Conservation (phyloP, 2,113 vertebrate genomes). For the Tursiops truncatus region DNA sequence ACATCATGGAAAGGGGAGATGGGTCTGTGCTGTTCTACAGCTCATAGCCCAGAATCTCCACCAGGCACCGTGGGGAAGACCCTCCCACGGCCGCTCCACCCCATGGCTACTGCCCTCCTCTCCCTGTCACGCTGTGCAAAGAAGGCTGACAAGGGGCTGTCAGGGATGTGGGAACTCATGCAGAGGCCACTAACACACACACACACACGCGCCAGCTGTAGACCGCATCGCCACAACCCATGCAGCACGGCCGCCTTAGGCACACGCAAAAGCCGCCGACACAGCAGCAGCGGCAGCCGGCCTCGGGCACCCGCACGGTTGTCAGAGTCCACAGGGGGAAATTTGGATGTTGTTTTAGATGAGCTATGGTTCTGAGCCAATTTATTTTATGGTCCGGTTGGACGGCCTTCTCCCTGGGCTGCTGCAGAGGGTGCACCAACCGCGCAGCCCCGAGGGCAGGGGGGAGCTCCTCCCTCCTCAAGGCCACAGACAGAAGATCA, state of each 20-base stretch:
- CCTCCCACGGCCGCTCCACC: accelerated
- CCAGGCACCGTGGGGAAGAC: accelerated
- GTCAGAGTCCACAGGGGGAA: slow-evolving; percentile 55
- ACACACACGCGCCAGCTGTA: slow-evolving; percentile 32
- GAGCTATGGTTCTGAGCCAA: slow-evolving; percentile 63
- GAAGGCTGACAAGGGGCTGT: neutral
- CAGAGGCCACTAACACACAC: slow-evolving; percentile 54
- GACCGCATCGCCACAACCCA: slow-evolving; percentile 32
- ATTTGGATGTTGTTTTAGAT: slow-evolving; percentile 52
- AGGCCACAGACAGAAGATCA: neutral
- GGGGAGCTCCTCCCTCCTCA: neutral
- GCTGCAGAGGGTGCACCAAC: slow-evolving; percentile 51
- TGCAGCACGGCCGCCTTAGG: slow-evolving; percentile 42
- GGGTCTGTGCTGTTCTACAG: neutral
- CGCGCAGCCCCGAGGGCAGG: neutral
- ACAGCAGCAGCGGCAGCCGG: neutral
- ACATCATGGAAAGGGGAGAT: neutral
- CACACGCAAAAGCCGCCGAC: slow-evolving; percentile 50
- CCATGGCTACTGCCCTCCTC: neutral
- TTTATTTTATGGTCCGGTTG: slow-evolving; percentile 35
- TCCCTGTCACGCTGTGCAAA: neutral
- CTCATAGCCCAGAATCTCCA: neutral
- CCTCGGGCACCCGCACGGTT: neutral
- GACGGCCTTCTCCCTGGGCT: slow-evolving; percentile 53
- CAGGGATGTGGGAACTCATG: slow-evolving; percentile 47